A percentile compares a stretch with the other conserved stretches of the same genome.
phyloP scores from a whole-genome alignment of 2,888 invertebrate genomes.

The Oxytorus armatus region DNA sequence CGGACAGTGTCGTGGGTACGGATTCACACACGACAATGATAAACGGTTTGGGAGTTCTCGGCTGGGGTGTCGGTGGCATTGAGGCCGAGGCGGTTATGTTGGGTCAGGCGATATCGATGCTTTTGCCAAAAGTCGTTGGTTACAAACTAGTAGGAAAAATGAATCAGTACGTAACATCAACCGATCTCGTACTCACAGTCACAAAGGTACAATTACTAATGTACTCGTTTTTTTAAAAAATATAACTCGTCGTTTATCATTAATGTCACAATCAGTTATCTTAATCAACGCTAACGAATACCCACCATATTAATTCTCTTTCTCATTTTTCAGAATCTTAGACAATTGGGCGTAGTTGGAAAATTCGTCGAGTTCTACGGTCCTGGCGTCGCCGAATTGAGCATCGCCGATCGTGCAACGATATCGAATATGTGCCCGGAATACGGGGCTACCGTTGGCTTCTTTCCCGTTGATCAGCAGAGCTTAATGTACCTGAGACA shows the following conservation, averaged over 20 bases:
- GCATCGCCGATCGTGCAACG: constrained; percentile 98
- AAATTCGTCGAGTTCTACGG: constrained; percentile 99
- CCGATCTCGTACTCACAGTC: constrained; percentile 98
- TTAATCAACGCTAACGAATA: too few species aligned
- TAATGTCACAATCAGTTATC: too few species aligned
- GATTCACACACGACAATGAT: constrained; percentile 99
- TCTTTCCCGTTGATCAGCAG: constrained; percentile 94
- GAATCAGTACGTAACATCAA: constrained; percentile 94
- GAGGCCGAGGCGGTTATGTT: constrained; percentile 99
- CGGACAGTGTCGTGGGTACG: constrained; percentile 97
- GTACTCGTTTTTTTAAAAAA: background rate
- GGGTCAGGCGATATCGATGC: constrained; percentile 98
- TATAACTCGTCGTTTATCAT: constrained; percentile 1
- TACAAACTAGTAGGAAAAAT: constrained; percentile 94
- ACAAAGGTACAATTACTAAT: constrained; percentile 90
- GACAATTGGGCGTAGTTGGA: constrained; percentile 97
- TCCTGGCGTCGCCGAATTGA: constrained; percentile 94
- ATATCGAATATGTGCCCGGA: constrained; percentile 99
- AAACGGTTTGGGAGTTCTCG: constrained; percentile 97
- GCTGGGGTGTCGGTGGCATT: constrained; percentile 98
- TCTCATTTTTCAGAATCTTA: constrained; percentile 84
- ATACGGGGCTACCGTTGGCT: constrained; percentile 98
- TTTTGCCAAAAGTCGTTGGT: constrained; percentile 97
- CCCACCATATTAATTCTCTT: background rate
- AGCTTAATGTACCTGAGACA: constrained; percentile 94